These are phyloP conservation scores for Neotragus moschatus DNA, from an alignment of 2,113 vertebrate genomes.

Conservation along the genomic window DNA sequence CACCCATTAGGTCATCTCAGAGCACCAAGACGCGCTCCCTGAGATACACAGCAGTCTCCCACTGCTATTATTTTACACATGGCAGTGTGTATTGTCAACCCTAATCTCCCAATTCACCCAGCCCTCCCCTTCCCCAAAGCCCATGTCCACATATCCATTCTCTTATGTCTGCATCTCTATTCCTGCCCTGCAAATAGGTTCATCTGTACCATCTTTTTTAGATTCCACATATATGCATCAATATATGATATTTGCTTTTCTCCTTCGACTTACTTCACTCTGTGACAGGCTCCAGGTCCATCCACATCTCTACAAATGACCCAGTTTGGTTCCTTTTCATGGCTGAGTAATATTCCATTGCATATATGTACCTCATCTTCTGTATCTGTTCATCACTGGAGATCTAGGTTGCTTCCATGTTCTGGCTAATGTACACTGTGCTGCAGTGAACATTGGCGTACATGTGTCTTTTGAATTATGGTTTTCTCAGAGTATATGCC, in stretches of 20 bases:
- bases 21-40: not conserved
- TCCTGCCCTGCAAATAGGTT: not conserved
- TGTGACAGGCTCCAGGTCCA: not conserved
- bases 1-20: not conserved
- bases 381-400: not conserved
- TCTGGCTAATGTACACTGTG: not conserved
- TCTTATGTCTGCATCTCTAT: not conserved
- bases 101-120: not conserved
- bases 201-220: not conserved
- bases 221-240: not conserved
- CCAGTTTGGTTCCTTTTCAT: not conserved
- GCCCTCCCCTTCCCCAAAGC: not conserved
- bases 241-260: not conserved
- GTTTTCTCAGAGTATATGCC: not conserved
- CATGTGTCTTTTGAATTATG: not conserved
- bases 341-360: not conserved
- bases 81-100: not conserved
- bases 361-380: not conserved
- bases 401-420: not conserved
- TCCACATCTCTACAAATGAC: not conserved
- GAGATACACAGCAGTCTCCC: not conserved
- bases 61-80: not conserved
- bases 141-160: not conserved
- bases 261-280: not conserved
- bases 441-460: not conserved